phyloP scores from a whole-genome alignment of 2,797 vertebrate genomes.

The Molossus alvarezi region DNA sequence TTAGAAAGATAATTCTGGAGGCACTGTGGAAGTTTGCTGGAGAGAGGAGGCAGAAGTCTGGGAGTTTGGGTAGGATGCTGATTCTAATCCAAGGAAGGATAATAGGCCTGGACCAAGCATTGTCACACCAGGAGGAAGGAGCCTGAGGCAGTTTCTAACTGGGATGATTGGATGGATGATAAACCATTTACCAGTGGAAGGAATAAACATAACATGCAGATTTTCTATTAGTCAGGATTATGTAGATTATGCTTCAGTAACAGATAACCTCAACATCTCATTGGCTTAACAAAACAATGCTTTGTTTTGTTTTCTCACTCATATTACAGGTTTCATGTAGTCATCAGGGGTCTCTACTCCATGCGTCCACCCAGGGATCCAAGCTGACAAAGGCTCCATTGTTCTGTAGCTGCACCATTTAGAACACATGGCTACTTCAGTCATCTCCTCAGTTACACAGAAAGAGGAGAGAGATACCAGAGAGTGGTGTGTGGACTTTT shows the following conservation, averaged over 20 bases:
- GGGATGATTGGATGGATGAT: neutral
- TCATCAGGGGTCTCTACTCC: neutral
- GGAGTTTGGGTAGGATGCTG: neutral
- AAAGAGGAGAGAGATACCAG: neutral
- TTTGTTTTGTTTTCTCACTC: slow-evolving; percentile 1
- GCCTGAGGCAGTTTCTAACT: neutral
- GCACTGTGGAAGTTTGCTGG: neutral
- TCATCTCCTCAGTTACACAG: neutral
- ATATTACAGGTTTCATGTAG: neutral
- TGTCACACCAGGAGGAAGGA: neutral
- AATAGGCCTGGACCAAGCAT: neutral
- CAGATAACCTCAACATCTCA: neutral
- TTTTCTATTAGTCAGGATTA: neutral
- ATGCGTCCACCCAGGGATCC: neutral
- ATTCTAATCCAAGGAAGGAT: neutral
- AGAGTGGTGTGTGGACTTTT: neutral
- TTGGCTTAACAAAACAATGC: slow-evolving; percentile 3
- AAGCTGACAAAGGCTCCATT: neutral
- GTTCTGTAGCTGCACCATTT: neutral
- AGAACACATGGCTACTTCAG: neutral
- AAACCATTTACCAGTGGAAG: neutral
- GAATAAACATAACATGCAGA: neutral
- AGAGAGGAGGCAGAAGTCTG: neutral
- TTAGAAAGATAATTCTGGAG: slow-evolving; percentile 41
- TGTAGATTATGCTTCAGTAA: neutral